Percentiles rank a stretch among this genome's conserved stretches.
Conservation (phyloP, 1,140 invertebrate species). For the Apolygus lucorum region DNA sequence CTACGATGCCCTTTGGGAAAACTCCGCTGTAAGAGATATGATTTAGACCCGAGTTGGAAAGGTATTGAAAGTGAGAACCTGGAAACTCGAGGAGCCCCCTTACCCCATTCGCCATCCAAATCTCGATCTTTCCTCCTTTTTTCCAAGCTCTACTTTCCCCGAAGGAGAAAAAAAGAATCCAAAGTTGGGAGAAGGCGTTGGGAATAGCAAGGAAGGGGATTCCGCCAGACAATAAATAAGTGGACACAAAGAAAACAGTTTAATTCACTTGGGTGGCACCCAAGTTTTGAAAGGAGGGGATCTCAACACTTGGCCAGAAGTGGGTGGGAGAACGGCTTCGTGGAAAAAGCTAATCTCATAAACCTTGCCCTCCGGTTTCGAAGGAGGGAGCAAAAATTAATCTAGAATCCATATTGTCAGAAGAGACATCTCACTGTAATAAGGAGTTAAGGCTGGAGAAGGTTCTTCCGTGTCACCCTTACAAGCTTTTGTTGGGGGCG, state of each 20-base stretch:
- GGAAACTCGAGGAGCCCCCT: not conserved
- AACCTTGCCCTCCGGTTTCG: not conserved
- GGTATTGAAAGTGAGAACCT: constrained; percentile 10
- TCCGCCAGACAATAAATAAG: constrained; percentile 21
- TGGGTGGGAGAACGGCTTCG: not conserved
- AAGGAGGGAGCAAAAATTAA: not conserved
- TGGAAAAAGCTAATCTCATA: constrained; percentile 3
- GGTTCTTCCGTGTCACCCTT: not conserved
- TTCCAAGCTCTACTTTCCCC: not conserved
- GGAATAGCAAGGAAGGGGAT: not conserved
- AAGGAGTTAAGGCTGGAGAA: not conserved
- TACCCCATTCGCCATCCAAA: not conserved
- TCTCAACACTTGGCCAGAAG: constrained; percentile 3
- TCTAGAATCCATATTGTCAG: not conserved
- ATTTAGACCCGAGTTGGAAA: not conserved
- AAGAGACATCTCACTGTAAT: not conserved
- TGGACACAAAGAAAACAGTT: constrained; percentile 24
- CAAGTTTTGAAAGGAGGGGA: constrained; percentile 7
- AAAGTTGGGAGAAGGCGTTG: not conserved
- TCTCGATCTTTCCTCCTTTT: not conserved
- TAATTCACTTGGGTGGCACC: constrained; percentile 20
- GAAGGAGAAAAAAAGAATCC: not conserved
- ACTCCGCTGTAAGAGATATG: constrained; percentile 2
- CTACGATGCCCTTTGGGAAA: not conserved
- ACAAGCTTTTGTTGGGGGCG: not conserved